A percentile compares a stretch with the other conserved stretches of the same genome.
Evolutionary conservation across 2,797 vertebrate genomes (phyloP).

Genomic region (Urophycis tenuis): DNA sequence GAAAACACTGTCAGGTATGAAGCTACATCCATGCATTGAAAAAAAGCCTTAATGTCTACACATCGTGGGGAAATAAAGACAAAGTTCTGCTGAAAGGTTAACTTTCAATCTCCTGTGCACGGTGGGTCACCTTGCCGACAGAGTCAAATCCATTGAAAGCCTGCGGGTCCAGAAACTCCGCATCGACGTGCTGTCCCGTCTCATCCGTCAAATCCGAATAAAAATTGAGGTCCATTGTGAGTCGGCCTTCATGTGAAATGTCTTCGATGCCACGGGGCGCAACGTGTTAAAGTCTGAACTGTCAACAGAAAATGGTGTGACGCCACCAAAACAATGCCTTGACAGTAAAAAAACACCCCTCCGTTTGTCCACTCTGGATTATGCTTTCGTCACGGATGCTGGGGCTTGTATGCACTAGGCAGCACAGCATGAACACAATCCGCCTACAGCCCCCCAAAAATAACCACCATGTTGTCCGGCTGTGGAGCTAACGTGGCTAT

Average conservation of each 20-base stretch:
- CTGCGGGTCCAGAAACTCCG: constrained; percentile 72
- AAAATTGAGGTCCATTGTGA: constrained; percentile 76
- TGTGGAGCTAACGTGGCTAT: constrained; percentile 40
- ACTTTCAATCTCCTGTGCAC: neutral
- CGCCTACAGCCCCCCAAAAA: constrained; percentile 40
- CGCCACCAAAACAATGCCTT: neutral
- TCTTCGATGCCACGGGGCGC: constrained; percentile 8
- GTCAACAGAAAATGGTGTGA: neutral
- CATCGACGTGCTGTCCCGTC: constrained; percentile 64
- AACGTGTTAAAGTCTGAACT: constrained; percentile 6
- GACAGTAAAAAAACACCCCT: neutral
- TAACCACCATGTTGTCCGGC: constrained; percentile 34
- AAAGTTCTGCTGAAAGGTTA: neutral
- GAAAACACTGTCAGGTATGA: neutral
- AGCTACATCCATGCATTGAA: neutral
- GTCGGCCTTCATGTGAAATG: constrained; percentile 38
- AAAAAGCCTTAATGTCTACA: neutral
- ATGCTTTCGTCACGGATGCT: neutral
- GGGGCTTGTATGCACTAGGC: neutral
- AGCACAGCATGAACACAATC: constrained; percentile 7
- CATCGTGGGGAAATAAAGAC: neutral
- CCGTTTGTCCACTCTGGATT: neutral
- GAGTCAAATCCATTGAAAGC: constrained; percentile 73
- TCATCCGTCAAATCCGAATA: constrained; percentile 75
- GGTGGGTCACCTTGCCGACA: constrained; percentile 69